phyloP scores from a whole-genome alignment of 2,797 vertebrate species.

The Urocyon cinereoargenteus region DNA sequence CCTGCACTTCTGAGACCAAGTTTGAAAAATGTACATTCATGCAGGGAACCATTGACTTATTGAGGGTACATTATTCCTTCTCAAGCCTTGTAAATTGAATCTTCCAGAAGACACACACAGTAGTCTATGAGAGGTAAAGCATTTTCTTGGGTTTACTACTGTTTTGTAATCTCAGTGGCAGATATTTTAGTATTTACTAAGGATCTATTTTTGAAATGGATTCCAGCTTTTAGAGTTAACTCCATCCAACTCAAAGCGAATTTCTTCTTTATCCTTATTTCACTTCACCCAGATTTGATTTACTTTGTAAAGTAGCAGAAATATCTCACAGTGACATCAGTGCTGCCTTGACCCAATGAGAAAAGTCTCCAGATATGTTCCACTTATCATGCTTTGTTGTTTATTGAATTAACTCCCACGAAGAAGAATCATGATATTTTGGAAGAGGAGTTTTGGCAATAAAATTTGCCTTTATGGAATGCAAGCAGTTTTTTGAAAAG shows the following conservation, averaged over 20 bases:
- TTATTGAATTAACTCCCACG: background rate
- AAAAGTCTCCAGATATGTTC: background rate
- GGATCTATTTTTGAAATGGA: background rate
- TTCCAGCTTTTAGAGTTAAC: background rate
- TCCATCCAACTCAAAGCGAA: background rate
- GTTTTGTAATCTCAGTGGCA: background rate
- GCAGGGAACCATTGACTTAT: background rate
- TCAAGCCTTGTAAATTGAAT: background rate
- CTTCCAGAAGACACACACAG: background rate
- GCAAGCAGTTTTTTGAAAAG: background rate
- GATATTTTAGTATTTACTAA: background rate
- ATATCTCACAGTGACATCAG: background rate
- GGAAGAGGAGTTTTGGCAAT: background rate
- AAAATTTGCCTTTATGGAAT: conserved; percentile 44
- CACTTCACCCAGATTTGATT: background rate
- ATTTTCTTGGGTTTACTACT: background rate
- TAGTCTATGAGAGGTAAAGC: background rate
- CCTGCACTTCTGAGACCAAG: background rate
- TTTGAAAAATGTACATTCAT: background rate
- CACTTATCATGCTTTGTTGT: background rate
- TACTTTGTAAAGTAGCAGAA: background rate
- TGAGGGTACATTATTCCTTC: background rate
- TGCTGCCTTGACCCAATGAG: background rate
- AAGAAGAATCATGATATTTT: conserved; percentile 25
- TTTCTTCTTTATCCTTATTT: conserved; percentile 15